Percentiles rank a stretch among this genome's conserved stretches.
Conservation (phyloP, 2,797 vertebrate species). For the Anguilla anguilla region DNA sequence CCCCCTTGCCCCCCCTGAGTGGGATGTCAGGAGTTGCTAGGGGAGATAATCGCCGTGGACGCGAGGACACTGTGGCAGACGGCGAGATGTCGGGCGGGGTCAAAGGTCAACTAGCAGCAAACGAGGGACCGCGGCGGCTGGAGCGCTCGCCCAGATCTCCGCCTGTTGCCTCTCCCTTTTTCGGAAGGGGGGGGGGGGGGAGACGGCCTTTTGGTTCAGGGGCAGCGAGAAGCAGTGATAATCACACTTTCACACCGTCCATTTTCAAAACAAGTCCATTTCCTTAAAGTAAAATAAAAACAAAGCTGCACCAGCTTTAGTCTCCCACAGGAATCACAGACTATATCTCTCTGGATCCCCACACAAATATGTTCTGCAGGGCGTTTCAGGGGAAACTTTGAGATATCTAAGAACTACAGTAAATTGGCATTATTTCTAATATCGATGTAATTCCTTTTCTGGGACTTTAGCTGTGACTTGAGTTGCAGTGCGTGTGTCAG, state of each 20-base stretch:
- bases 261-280: not conserved
- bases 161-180: conserved; percentile 11
- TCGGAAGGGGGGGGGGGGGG: not conserved
- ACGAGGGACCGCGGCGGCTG: not conserved
- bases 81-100: conserved; percentile 3
- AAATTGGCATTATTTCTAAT: not conserved
- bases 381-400: not conserved
- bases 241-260: not conserved
- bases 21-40: conserved; percentile 14
- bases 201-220: not conserved
- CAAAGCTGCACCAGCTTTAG: not conserved
- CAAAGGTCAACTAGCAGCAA: not conserved
- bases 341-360: not conserved
- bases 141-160: not conserved
- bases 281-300: not conserved
- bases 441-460: not conserved
- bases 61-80: not conserved
- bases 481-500: not conserved
- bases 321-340: not conserved
- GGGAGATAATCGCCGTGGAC: conserved; percentile 20
- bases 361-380: not conserved
- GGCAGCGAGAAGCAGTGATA: not conserved
- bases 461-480: not conserved
- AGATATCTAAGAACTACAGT: not conserved
- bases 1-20: not conserved